Percentiles rank a stretch among this genome's conserved stretches.
phyloP scores from a whole-genome alignment of 92 coral and sea anemone genomes.

The Bergia puertoricense region DNA sequence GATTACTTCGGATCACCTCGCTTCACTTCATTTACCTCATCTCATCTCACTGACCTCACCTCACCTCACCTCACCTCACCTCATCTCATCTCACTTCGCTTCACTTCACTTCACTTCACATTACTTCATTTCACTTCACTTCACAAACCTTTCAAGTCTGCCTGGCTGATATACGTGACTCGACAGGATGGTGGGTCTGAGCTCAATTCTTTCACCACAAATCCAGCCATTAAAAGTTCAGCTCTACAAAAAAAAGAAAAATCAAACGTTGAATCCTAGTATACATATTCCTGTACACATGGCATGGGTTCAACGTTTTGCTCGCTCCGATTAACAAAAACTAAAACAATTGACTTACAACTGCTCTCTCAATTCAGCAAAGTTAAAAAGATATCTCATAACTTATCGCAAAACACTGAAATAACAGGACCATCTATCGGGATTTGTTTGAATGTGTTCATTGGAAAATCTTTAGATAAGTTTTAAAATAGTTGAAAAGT shows the following conservation, averaged over 20 bases:
- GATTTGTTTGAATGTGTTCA: too few species aligned
- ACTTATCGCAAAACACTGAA: too few species aligned
- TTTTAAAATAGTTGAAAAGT: too few species aligned
- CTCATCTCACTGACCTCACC: background rate
- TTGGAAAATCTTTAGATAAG: too few species aligned
- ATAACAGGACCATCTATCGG: too few species aligned
- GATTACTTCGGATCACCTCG: background rate
- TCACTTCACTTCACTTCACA: background rate
- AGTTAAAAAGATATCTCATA: too few species aligned
- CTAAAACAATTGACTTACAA: background rate
- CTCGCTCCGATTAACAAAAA: background rate
- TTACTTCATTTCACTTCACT: background rate
- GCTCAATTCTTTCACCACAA: constrained; percentile 78
- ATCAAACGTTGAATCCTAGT: background rate
- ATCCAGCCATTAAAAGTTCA: constrained; percentile 73
- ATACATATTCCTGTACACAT: too few species aligned
- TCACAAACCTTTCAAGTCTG: constrained; percentile 81
- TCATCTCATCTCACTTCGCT: background rate
- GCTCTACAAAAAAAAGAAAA: constrained; percentile 60
- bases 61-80: background rate
- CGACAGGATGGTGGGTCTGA: constrained; percentile 86
- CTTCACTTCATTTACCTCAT: background rate
- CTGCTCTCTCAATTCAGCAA: too few species aligned
- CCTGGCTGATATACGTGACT: constrained; percentile 81
- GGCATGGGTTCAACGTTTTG: background rate